A percentile compares a stretch with the other conserved stretches of the same genome.
phyloP scores from a whole-genome alignment of 53 echinoderm and acorn worm species.

The Temnopleurus reevesii region DNA sequence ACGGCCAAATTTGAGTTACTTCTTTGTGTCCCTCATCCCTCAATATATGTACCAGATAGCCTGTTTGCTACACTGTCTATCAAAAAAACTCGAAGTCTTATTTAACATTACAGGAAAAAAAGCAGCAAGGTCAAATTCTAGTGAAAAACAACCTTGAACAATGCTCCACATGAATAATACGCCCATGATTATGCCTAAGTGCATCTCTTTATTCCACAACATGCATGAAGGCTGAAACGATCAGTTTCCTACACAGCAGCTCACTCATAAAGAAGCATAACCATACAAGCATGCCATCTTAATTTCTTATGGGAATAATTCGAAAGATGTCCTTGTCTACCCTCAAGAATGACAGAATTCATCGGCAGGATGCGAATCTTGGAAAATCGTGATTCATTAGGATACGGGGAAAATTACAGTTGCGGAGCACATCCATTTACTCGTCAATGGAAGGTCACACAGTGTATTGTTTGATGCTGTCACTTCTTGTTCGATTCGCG shows the following conservation, averaged over 20 bases:
- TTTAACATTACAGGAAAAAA: too few relatives aligned
- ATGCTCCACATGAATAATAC: background rate
- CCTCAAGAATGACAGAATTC: background rate
- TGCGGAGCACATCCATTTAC: background rate
- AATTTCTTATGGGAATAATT: slow-evolving; percentile 32
- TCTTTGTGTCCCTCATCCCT: too few relatives aligned
- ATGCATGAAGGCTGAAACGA: background rate
- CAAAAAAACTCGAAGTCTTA: too few relatives aligned
- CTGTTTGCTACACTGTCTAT: too few relatives aligned
- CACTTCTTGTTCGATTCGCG: background rate
- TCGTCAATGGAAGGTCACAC: slow-evolving; percentile 17
- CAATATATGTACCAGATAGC: too few relatives aligned
- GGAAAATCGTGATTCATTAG: slow-evolving; percentile 23
- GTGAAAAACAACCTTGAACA: background rate
- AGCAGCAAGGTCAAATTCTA: background rate
- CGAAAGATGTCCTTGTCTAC: background rate
- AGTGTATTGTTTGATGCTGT: background rate
- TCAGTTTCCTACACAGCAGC: background rate
- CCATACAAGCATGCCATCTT: background rate
- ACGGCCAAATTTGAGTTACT: too few relatives aligned
- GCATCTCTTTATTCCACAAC: background rate
- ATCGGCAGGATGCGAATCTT: background rate
- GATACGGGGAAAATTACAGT: too few relatives aligned
- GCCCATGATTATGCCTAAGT: background rate
- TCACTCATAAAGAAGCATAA: background rate